Evolutionary conservation across 2,888 invertebrate species (phyloP).

Genomic region (Aleiodes leptofemur): DNA sequence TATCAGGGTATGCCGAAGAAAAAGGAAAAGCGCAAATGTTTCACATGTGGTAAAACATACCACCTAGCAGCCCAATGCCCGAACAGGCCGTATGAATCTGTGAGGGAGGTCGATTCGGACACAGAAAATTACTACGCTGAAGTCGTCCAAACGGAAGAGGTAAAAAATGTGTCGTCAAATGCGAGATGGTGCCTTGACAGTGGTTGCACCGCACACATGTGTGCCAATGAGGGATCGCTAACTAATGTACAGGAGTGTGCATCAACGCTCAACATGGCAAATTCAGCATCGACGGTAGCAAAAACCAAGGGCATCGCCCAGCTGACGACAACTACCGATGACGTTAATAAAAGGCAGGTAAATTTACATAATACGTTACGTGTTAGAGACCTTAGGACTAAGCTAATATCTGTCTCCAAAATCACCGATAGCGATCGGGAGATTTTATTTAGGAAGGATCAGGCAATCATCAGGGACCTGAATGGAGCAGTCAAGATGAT

Average conservation of each 20-base stretch:
- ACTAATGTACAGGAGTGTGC: not conserved
- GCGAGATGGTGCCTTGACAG: not conserved
- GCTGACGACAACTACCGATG: not conserved
- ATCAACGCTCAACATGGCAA: not conserved
- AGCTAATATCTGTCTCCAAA: conserved; percentile 22
- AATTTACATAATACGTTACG: not conserved
- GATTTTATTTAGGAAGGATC: not conserved
- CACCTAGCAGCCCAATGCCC: no score
- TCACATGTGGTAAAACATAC: no score
- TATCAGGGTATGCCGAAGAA: no score
- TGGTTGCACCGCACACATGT: conserved; percentile 34
- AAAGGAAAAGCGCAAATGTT: no score
- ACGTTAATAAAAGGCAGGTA: not conserved
- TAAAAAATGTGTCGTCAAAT: no score
- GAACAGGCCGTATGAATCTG: no score
- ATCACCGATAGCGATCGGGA: conserved; percentile 5
- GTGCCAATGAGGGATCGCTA: not conserved
- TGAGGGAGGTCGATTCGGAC: no score
- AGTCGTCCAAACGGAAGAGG: no score
- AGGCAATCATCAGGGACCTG: not conserved
- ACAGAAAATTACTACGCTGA: no score
- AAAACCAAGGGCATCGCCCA: not conserved
- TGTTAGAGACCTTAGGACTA: conserved; percentile 3
- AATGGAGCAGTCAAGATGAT: not conserved
- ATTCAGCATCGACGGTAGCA: not conserved